Evolutionary conservation across 2,888 invertebrate species (phyloP).

Genomic region (Gymnoscelis rufifasciata): DNA sequence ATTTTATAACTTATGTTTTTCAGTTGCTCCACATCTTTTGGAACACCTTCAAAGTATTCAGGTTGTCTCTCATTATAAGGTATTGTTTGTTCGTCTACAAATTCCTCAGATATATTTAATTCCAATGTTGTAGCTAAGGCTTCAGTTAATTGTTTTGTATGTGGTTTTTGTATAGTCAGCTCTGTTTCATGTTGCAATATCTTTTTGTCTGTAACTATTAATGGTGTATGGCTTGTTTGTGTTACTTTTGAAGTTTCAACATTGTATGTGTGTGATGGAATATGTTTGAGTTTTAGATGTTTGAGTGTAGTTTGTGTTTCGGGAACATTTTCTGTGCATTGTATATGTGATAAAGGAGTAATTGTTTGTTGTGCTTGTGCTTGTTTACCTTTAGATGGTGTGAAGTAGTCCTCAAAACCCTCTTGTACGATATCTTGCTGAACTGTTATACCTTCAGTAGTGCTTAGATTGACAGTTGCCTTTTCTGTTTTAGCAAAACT

Average conservation of each 20-base stretch:
- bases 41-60: conserved; percentile 43
- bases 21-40: conserved; percentile 38
- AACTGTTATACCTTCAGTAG: conserved; percentile 51
- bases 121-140: conserved; percentile 51
- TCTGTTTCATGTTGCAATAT: conserved; percentile 60
- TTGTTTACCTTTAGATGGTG: conserved; percentile 38
- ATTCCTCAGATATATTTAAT: conserved; percentile 52
- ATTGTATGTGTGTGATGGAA: conserved; percentile 39
- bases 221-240: conserved; percentile 52
- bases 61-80: conserved; percentile 40
- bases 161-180: conserved; percentile 44
- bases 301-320: conserved; percentile 46
- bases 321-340: conserved; percentile 58
- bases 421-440: conserved; percentile 60
- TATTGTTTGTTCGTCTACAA: conserved; percentile 52
- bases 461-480: conserved; percentile 44
- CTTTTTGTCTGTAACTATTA: conserved; percentile 58
- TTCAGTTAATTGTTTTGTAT: conserved; percentile 48
- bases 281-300: too few species aligned
- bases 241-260: conserved; percentile 46
- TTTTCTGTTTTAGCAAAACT: conserved; percentile 41
- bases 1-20: conserved; percentile 46
- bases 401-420: conserved; percentile 44
- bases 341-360: conserved; percentile 55
- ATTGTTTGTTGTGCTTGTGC: conserved; percentile 48